Evolutionary conservation across 2,113 vertebrate genomes (phyloP), one percentile per base, ranked within the genome.

Genomic region (Sylvilagus bachmani): DNA sequence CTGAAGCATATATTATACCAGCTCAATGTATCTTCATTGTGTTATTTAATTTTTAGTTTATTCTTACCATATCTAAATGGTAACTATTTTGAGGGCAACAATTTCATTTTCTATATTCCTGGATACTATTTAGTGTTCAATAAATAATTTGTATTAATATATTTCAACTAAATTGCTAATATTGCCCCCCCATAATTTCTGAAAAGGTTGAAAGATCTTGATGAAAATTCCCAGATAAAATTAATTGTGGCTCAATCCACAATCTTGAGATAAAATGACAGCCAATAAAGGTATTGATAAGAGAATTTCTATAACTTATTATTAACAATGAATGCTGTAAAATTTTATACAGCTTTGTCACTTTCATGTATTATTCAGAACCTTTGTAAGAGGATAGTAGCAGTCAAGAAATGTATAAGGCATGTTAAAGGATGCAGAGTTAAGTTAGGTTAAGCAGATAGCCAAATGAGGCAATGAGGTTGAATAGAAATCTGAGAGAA

Each of bases 151-250:
- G 83, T 92, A 67, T 64, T 82, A 85, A 71, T 1, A 71, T 67
- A 2, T 75, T 62, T 93, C 53, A 71, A 55, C 21, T 33, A 83
- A 86, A 29, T 89, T 94, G 6, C 6, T 75, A 73, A 86, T 82
- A 70, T 85, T 86, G n/a, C 27, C 29, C 62, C 19, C 95, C 25
- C 24, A 33, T 82, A 58, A 82, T 29, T 92, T 97, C 96, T 71
- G 3, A 80, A 86, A 78, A 14, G 6, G 38, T 31, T 96, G 38
- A 84, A 4, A 80, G 25, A 77, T 89, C 93, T 62, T 89, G 22
- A 81, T 73, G 67, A 77, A 83, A 82, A 89, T 83, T 24, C 86
- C 10, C 53, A 71, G 9, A 71, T 19, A 71, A 0, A 10, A 93
- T 92, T 66, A 79, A 89, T 53, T 93, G 27, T 64, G 31, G 25